A percentile compares a stretch with the other conserved stretches of the same genome.
phyloP scores from a whole-genome alignment of 2,113 vertebrate species.

The Silurus asotus region DNA sequence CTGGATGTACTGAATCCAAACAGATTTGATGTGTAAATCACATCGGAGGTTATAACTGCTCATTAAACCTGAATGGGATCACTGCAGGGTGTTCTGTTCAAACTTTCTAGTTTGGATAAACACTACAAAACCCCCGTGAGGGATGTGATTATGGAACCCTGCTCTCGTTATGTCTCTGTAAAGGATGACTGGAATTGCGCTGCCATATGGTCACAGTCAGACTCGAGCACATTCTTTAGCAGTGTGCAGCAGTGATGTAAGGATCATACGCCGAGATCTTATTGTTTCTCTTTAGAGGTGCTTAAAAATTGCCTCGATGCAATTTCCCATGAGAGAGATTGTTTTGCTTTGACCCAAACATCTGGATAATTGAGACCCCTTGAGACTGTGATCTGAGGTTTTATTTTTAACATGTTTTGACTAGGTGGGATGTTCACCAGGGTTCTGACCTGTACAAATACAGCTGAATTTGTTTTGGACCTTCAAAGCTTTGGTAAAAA shows the following conservation, averaged over 20 bases:
- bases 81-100: slow-evolving; percentile 35
- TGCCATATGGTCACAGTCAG: slow-evolving; percentile 62
- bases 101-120: slow-evolving; percentile 19
- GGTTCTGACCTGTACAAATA: slow-evolving; percentile 25
- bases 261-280: background rate
- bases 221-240: slow-evolving; percentile 32
- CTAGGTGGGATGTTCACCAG: slow-evolving; percentile 25
- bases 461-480: slow-evolving; percentile 43
- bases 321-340: slow-evolving; percentile 26
- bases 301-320: slow-evolving; percentile 3
- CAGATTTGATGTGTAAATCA: slow-evolving; percentile 33
- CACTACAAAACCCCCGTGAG: slow-evolving; percentile 9
- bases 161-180: slow-evolving; percentile 31
- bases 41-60: slow-evolving; percentile 20
- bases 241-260: background rate
- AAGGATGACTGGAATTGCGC: slow-evolving; percentile 50
- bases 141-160: slow-evolving; percentile 1
- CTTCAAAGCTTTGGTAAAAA: background rate
- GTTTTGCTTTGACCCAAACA: slow-evolving; percentile 47
- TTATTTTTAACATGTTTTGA: slow-evolving; percentile 35
- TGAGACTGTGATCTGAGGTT: slow-evolving; percentile 17
- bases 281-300: background rate
- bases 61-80: slow-evolving; percentile 27
- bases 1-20: slow-evolving; percentile 26
- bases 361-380: slow-evolving; percentile 40